Percentiles rank a stretch among this genome's conserved stretches.
Evolutionary conservation across 35 echinoderm and acorn worm species (phyloP).

Genomic region (Heliocidaris erythrogramma): DNA sequence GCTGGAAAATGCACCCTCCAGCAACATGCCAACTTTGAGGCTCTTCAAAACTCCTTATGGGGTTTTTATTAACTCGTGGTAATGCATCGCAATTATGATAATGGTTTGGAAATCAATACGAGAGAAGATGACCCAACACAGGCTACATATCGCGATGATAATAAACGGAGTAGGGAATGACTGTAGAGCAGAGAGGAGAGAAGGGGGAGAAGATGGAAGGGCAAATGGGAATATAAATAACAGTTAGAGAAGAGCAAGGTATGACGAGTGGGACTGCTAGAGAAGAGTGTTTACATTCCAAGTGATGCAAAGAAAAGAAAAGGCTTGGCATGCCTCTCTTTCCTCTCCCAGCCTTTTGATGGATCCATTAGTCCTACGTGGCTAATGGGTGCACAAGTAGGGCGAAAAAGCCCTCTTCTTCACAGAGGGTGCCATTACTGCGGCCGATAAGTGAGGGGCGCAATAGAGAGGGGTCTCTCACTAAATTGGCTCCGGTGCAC

Average conservation of each 20-base stretch:
- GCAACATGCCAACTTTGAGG: conserved; percentile 52
- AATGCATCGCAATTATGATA: conserved; percentile 56
- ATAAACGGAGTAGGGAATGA: conserved; percentile 16
- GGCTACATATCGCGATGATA: conserved; percentile 46
- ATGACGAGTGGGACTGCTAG: conserved; percentile 23
- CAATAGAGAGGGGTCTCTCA: neutral
- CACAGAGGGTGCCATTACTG: conserved; percentile 40
- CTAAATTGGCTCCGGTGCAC: conserved; percentile 40
- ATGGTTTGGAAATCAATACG: conserved; percentile 48
- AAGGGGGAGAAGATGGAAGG: conserved; percentile 22
- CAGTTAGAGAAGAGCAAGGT: conserved; percentile 40
- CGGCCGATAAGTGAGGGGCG: conserved; percentile 44
- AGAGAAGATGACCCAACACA: conserved; percentile 44
- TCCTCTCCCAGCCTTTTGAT: conserved; percentile 37
- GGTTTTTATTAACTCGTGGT: conserved; percentile 55
- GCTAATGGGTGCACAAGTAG: conserved; percentile 49
- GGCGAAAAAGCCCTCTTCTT: conserved; percentile 38
- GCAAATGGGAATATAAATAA: conserved; percentile 54
- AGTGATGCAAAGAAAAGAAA: conserved; percentile 52
- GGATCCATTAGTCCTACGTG: conserved; percentile 46
- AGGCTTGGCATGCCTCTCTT: conserved; percentile 38
- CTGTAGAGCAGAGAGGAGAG: neutral
- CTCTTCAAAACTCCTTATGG: conserved; percentile 55
- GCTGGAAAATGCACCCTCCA: conserved; percentile 42
- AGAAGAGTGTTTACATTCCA: conserved; percentile 50